Evolutionary conservation across 2,797 vertebrate genomes (phyloP), one percentile per base, ranked within the genome.

Genomic region (Schizopygopsis malacanthus): DNA sequence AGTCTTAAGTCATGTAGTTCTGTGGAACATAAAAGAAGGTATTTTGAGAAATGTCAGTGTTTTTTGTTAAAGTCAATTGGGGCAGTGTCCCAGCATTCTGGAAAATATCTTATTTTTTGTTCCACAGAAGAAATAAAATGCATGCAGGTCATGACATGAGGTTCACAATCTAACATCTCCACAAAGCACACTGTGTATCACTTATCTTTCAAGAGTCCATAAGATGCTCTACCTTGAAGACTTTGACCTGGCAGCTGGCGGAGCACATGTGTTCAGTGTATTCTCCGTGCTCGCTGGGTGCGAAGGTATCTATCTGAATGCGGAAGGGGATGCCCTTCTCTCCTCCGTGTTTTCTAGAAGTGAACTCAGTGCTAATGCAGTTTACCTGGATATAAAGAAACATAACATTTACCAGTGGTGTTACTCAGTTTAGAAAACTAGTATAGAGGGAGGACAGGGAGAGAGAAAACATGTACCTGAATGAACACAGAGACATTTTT

Each of bases 361-460:
- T 99, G 93, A 99, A 99, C 91, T 99, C 98, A 0, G 97, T 99
- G 92, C 98, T 99, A 94, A 99, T 98, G 90, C 98, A 99, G 92
- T 99, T 97, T n/a, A 99, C 97, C 98, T 99, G 84, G n/a, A 82
- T 59, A 15, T 50, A 15, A 63, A 52, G 20, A 79, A 73, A 63
- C 7, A 82, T 8, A 70, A 37, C 22, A 22, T 25, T 82, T 61
- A 33, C n/a, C 10, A 47, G 20, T n/a, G 13, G 20, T 52, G 20
- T 25, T 39, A 16, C 20, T 41, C 33, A n/a, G 4, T 52, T 81
- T 15, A n/a, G 47, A 47, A 25, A 61, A 33, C 39, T 18, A 61
- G 8, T 2, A 45, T 45, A 45, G 28, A 22, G 22, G 18, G 47
- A 25, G 7, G 45, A 56, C 20, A 63, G 39, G 7, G 4, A 10